Conservation (phyloP, 2,797 vertebrate species). For the Lepilemur ruficaudatus region DNA sequence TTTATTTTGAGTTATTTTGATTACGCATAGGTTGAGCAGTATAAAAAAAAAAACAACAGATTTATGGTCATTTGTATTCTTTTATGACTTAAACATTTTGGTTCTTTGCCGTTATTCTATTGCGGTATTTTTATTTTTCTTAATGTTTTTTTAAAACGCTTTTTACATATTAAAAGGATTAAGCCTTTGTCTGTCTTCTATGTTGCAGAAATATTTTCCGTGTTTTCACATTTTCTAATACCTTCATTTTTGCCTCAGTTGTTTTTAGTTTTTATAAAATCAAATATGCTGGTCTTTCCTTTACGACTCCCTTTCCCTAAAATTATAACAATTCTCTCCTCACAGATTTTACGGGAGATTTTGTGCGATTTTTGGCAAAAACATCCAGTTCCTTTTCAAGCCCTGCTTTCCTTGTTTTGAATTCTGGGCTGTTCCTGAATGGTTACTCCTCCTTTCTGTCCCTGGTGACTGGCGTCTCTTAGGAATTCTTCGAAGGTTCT, state of each 20-base stretch:
- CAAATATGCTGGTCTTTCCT: not conserved
- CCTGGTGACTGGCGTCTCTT: not conserved
- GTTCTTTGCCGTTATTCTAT: not conserved
- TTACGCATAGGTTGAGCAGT: not conserved
- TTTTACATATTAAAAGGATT: not conserved
- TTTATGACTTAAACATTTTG: not conserved
- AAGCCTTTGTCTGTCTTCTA: not conserved
- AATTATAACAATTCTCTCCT: not conserved
- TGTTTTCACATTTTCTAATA: not conserved
- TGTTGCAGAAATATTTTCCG: not conserved
- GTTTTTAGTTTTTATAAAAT: not conserved
- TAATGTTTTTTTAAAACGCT: not conserved
- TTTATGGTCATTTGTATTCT: not conserved
- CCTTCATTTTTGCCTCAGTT: not conserved
- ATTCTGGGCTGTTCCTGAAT: not conserved
- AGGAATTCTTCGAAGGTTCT: not conserved
- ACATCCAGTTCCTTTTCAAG: not conserved
- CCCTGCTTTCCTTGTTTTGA: not conserved
- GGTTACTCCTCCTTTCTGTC: not conserved
- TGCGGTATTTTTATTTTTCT: not conserved
- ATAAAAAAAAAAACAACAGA: not conserved
- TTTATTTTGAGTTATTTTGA: not conserved
- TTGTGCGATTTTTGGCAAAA: not conserved
- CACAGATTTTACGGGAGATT: not conserved
- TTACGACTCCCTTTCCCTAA: not conserved